Evolutionary conservation across 2,797 vertebrate genomes (phyloP), one percentile per base, ranked within the genome.

Genomic region (Muraenolepis orangiensis): DNA sequence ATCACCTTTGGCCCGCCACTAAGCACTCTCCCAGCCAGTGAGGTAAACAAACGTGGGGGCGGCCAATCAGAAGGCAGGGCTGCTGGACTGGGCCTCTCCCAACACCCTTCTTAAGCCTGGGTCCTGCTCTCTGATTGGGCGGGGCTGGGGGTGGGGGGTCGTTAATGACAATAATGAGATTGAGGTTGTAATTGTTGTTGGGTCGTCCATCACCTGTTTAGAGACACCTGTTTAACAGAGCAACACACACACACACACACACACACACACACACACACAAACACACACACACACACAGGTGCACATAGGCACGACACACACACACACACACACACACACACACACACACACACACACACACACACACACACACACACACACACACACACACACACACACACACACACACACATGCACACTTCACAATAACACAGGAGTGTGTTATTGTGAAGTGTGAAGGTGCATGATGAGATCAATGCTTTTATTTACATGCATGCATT

Each of bases 141-240:
- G 61, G 61, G 7, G 61, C 14, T 64, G 61, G 42, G 42, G 42
- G 42, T 3, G 11, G 42, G 42, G 42, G 11, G 42, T 3, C 2
- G 42, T 2, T 68, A 68, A 31, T 32, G 30, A 68, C 6, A 30
- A 68, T 31, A 68, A 68, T 68, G 66, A 31, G 66, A 30, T 32
- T 68, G 26, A 20, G 66, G 66, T 68, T 68, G 29, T 31, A 18
- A 68, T 32, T 68, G 26, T 32, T 68, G 26, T 29, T 69, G 73
- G 73, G 76, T 78, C 80, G 79, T 87, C 82, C 67, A 81, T 88
- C 87, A 87, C 70, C n/a, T 36, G n/a, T n/a, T n/a, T n/a, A 71
- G 78, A 73, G 76, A 78, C 76, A 77, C 75, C 77, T 80, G 69
- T 82, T 76, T 78, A 81, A 71, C 67, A 18, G 14, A 51, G 40